These are phyloP conservation scores for Tetranychus cinnabarinus DNA, from an alignment of 1,140 invertebrate genomes.

Conservation along the genomic window DNA sequence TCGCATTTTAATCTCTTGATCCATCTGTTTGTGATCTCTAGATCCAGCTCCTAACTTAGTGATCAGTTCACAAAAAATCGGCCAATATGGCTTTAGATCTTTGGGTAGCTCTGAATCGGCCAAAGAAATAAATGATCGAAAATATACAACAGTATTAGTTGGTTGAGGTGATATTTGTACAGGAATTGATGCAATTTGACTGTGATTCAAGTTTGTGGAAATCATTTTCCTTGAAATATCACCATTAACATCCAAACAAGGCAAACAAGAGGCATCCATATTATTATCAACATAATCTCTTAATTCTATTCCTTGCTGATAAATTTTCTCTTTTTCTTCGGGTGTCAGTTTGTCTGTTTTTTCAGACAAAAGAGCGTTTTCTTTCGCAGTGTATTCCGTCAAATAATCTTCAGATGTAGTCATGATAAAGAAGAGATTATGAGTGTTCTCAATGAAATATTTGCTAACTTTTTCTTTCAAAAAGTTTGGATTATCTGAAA, in stretches of 20 bases:
- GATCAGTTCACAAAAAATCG: conserved; percentile 53
- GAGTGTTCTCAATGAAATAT: conserved; percentile 57
- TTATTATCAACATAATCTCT: conserved; percentile 41
- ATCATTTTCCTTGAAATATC: conserved; percentile 5
- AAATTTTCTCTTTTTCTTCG: conserved; percentile 34
- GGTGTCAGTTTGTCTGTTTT: conserved; percentile 30
- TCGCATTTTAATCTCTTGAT: conserved; percentile 48
- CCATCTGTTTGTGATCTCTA: conserved; percentile 51
- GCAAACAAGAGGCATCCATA: conserved; percentile 46
- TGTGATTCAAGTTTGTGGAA: conserved; percentile 1
- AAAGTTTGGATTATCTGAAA: conserved; percentile 34
- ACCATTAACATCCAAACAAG: conserved; percentile 32
- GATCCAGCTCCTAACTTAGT: conserved; percentile 60
- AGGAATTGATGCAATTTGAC: conserved; percentile 23
- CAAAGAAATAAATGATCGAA: conserved; percentile 37
- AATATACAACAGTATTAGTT: conserved; percentile 68
- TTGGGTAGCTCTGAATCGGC: conserved; percentile 37
- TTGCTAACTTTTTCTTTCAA: conserved; percentile 48
- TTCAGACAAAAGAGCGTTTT: conserved; percentile 37
- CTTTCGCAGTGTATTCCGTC: conserved; percentile 32
- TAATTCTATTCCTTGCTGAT: conserved; percentile 38
- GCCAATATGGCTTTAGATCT: conserved; percentile 43
- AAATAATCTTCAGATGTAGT: conserved; percentile 52
- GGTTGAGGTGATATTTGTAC: conserved; percentile 45
- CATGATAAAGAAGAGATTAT: conserved; percentile 60